These are phyloP conservation scores for Phataginus tetradactyla DNA, from an alignment of 2,797 vertebrate species.

Conservation along the genomic window DNA sequence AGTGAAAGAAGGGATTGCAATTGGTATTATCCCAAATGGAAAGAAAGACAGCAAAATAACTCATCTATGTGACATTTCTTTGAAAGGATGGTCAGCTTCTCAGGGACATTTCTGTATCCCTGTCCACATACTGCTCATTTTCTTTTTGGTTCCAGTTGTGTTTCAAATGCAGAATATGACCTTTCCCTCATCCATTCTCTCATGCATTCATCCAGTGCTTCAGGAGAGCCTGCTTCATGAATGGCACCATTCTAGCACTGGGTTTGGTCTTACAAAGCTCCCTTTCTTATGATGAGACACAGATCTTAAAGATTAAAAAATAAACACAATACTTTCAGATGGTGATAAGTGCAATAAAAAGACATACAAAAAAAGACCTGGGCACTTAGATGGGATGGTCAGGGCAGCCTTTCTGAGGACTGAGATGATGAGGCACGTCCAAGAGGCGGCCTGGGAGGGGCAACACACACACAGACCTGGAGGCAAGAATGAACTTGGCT, in stretches of 20 bases:
- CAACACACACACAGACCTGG: neutral
- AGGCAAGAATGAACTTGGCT: neutral
- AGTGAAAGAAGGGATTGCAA: neutral
- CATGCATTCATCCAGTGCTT: neutral
- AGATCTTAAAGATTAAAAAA: neutral
- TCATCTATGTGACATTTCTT: neutral
- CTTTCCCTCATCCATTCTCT: neutral
- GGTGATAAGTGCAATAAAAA: neutral
- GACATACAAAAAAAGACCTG: neutral
- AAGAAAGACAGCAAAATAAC: neutral
- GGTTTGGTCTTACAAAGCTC: neutral
- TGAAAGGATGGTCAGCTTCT: slow-evolving; percentile 11
- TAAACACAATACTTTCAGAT: neutral
- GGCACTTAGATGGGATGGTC: neutral
- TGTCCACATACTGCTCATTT: neutral
- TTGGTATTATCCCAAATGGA: neutral
- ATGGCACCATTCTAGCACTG: neutral
- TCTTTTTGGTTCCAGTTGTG: neutral
- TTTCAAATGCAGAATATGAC: slow-evolving; percentile 53
- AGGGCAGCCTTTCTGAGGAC: neutral
- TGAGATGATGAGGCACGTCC: neutral
- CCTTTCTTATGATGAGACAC: neutral
- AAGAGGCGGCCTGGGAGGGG: neutral
- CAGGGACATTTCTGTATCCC: neutral
- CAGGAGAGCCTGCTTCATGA: neutral